These are phyloP conservation scores for Stenodera caucasica DNA, from an alignment of 2,888 invertebrate genomes.

Conservation along the genomic window DNA sequence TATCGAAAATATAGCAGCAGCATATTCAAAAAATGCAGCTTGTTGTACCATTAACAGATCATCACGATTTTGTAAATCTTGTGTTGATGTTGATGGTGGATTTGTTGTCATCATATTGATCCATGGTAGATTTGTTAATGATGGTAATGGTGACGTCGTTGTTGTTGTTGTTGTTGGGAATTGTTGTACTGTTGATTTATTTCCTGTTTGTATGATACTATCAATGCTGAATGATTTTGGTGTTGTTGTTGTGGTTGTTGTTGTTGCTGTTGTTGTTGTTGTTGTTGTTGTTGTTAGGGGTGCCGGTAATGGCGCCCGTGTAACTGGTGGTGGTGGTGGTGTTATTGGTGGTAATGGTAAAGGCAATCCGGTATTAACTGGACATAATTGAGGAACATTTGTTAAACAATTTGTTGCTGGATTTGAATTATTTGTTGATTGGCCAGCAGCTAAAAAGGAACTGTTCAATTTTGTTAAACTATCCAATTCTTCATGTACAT, in stretches of 20 bases:
- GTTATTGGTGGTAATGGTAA: slow-evolving; percentile 27
- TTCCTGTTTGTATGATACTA: slow-evolving; percentile 44
- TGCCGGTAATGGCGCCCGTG: slow-evolving; percentile 26
- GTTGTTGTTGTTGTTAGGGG: slow-evolving; percentile 8
- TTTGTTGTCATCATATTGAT: slow-evolving; percentile 21
- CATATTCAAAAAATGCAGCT: slow-evolving; percentile 41
- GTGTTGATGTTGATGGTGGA: slow-evolving; percentile 18
- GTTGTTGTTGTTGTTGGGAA: slow-evolving; percentile 29
- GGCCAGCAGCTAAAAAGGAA: slow-evolving; percentile 35
- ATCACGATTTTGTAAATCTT: slow-evolving; percentile 34
- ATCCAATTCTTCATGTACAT: slow-evolving; percentile 64
- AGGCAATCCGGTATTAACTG: slow-evolving; percentile 25
- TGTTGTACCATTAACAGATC: slow-evolving; percentile 50
- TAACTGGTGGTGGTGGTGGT: slow-evolving; percentile 26
- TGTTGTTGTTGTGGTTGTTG: slow-evolving; percentile 22
- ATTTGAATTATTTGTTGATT: slow-evolving; percentile 36
- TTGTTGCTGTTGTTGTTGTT: slow-evolving; percentile 36
- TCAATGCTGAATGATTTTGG: slow-evolving; percentile 49
- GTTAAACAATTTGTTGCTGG: slow-evolving; percentile 26
- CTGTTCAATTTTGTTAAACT: slow-evolving; percentile 53
- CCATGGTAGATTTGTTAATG: slow-evolving; percentile 30
- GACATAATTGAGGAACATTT: slow-evolving; percentile 28
- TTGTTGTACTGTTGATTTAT: slow-evolving; percentile 24
- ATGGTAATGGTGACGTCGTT: slow-evolving; percentile 16
- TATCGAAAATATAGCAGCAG: slow-evolving; percentile 34